Base-by-base conservation (phyloP, 2,113 vertebrate genomes). In the Alexandromys fortis region DNA sequence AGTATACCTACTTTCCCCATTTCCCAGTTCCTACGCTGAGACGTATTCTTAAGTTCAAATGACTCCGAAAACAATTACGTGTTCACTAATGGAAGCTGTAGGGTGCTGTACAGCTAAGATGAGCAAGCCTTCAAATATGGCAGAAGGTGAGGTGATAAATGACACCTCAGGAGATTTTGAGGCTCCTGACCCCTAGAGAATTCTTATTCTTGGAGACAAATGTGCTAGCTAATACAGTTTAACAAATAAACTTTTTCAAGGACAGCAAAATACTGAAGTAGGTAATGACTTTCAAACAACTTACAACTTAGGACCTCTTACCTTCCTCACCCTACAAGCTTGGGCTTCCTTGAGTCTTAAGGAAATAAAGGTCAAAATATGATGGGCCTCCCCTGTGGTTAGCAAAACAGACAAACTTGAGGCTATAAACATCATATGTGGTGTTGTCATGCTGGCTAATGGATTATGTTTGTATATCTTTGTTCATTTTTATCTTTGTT, bases 401-500 rank as follows among this genome's bases (percentile, higher is more conserved):
- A 73, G 14, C 11, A 83, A 24, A 85, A 75, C 21, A 72, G 33
- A 61, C 13, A 89, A 82, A 42, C 82, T 24, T 63, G 63, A 82
- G 67, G 1, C n/a, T 94, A 1, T 58, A 79, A 81, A 83, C 63
- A 26, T 70, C 67, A 94, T 17, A 88, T 61, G 16, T n/a, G 4
- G 8, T 87, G 1, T 65, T 75, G 70, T 13, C 26, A 55, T 93
- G 42, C 45, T 58, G 83, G 16, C 42, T 47, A 72, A 45, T 86
- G 73, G 28, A 30, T 82, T 75, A 35, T 42, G 28, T 94, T 68
- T 68, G 28, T 70, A 38, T 45, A 42, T 42, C 42, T 42, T 42
- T 42, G 42, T 42, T 55, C 1, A 61, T 96, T 85, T 95, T 92
- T 17, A 79, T 90, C 49, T 79, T 82, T 87, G 76, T 17, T 94